phyloP scores from a whole-genome alignment of 2,888 invertebrate species.

The Autographa gamma region DNA sequence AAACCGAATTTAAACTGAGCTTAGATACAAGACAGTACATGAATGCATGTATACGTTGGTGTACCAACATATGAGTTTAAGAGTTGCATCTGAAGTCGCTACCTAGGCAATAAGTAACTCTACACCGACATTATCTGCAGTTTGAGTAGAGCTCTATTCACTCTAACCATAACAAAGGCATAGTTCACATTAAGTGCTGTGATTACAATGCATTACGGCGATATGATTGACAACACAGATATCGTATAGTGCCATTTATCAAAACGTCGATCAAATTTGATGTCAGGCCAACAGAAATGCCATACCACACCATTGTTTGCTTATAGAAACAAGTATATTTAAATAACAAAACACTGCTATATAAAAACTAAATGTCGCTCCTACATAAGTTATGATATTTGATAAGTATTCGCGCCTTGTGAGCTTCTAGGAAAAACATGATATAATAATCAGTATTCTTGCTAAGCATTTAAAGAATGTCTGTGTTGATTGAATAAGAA shows the following conservation, averaged over 20 bases:
- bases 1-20: not conserved
- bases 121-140: slow-evolving; percentile 22
- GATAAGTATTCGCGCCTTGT: slow-evolving; percentile 11
- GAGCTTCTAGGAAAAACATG: slow-evolving; percentile 26
- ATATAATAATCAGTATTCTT: slow-evolving; percentile 26
- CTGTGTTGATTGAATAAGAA: slow-evolving; percentile 39
- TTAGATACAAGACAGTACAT: not conserved
- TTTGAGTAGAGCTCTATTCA: slow-evolving; percentile 37
- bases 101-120: slow-evolving; percentile 26
- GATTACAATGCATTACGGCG: slow-evolving; percentile 69
- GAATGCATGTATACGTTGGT: too few species aligned
- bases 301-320: slow-evolving; percentile 59
- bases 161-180: slow-evolving; percentile 59
- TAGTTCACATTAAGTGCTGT: slow-evolving; percentile 66
- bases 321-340: slow-evolving; percentile 34
- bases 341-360: slow-evolving; percentile 28
- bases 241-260: slow-evolving; percentile 73
- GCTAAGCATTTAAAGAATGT: slow-evolving; percentile 36
- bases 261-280: slow-evolving; percentile 68
- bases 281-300: slow-evolving; percentile 49
- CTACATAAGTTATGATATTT: slow-evolving; percentile 16
- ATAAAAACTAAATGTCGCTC: slow-evolving; percentile 13
- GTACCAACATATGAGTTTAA: too few species aligned
- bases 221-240: slow-evolving; percentile 76
- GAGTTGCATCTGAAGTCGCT: too few species aligned